These are phyloP conservation scores for Calonectris borealis DNA, from an alignment of 2,113 vertebrate genomes.

Conservation along the genomic window DNA sequence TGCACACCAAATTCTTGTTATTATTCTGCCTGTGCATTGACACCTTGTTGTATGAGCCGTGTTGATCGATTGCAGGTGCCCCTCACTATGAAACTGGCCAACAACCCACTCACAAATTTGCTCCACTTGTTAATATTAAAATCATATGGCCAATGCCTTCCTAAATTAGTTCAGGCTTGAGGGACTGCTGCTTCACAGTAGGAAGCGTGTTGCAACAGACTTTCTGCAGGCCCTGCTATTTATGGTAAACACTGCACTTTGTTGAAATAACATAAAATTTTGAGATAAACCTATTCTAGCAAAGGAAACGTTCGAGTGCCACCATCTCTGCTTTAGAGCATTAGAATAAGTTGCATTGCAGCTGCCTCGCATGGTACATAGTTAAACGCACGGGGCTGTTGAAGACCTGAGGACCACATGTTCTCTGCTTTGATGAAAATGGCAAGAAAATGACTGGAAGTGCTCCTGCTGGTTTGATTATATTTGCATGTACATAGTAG, in stretches of 20 bases:
- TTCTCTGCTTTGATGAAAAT: neutral
- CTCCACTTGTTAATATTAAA: conserved; percentile 61
- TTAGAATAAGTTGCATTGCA: neutral
- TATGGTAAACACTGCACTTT: conserved; percentile 47
- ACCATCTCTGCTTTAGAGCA: neutral
- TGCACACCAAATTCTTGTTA: neutral
- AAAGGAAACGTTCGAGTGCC: neutral
- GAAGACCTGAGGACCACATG: neutral
- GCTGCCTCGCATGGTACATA: neutral
- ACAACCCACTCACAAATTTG: conserved; percentile 51
- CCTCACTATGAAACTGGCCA: conserved; percentile 21
- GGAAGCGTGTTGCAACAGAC: neutral
- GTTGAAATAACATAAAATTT: conserved; percentile 49
- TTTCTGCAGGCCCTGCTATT: conserved; percentile 48
- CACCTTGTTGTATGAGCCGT: conserved; percentile 42
- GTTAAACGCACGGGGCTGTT: neutral
- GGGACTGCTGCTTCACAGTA: conserved; percentile 30
- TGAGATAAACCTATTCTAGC: conserved; percentile 18
- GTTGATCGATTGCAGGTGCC: conserved; percentile 66
- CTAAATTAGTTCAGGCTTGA: conserved; percentile 67
- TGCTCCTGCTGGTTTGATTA: neutral
- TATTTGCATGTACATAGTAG: neutral
- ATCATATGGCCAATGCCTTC: conserved; percentile 59
- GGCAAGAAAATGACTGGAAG: neutral
- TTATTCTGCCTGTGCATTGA: conserved; percentile 11